These are phyloP conservation scores for Uria lomvia DNA, from an alignment of 2,113 vertebrate genomes.

Conservation along the genomic window DNA sequence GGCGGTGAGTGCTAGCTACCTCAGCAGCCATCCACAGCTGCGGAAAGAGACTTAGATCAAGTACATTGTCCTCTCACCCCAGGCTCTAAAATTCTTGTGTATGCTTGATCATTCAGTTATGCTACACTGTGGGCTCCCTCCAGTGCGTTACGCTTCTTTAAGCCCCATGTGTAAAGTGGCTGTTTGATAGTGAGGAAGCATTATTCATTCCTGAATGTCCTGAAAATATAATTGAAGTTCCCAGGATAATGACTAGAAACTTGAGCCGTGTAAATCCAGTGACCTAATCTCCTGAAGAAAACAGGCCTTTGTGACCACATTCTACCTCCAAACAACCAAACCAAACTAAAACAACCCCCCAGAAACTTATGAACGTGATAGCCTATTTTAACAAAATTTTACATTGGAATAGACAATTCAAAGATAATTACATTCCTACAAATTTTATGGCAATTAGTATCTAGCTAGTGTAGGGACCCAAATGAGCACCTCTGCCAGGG, in stretches of 20 bases:
- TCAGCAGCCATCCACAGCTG: background rate
- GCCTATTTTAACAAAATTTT: background rate
- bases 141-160: background rate
- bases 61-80: background rate
- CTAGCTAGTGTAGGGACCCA: background rate
- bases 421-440: background rate
- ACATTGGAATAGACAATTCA: background rate
- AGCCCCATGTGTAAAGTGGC: background rate
- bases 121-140: background rate
- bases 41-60: background rate
- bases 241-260: background rate
- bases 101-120: background rate
- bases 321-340: background rate
- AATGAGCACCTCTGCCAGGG: background rate
- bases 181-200: background rate
- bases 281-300: background rate
- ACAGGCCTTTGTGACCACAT: background rate
- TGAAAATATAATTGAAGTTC: background rate
- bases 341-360: background rate
- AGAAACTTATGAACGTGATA: background rate
- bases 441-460: background rate
- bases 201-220: background rate
- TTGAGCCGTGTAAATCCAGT: background rate
- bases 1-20: background rate
- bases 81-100: background rate